Evolutionary conservation across 2,113 vertebrate genomes (phyloP), one percentile per base, ranked within the genome.

Genomic region (Rhinolophus ferrumequinum): DNA sequence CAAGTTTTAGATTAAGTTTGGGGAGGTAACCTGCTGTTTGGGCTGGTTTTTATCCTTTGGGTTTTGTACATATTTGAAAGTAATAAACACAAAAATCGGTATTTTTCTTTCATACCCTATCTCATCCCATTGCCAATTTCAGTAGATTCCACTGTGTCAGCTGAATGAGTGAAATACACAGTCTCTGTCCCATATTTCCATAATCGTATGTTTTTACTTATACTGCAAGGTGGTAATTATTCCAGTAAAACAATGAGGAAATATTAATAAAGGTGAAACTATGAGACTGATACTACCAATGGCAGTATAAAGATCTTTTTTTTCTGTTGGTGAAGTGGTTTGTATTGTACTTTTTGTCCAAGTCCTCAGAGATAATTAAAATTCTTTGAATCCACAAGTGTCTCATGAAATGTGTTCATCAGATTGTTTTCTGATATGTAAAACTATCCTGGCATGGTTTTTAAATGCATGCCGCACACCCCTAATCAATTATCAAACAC

Each of bases 391-490:
- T 92, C 56, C n/a, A 93, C 67, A 91, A 96, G 56, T 93, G 64
- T 96, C 91, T 93, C 85, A 56, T 87, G 91, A 96, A 97, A 97
- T 90, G 95, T 97, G 97, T 64, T 96, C 96, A 95, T 94, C 88
- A 97, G 96, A 97, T 96, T 96, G 77, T 96, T 97, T 97, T 96
- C 95, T 90, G 89, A 96, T 95, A 96, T 95, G 91, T 82, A 94
- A 88, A 97, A 96, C 81, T 94, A 82, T 93, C 77, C 88, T 67
- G 41, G 93, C 86, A 35, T 73, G 83, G 66, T 90, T 97, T 94
- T 82, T 67, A 92, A 96, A 92, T 77, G 83, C 75, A 14, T 24
- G 33, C 83, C 69, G 33, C 75, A 87, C 75, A 88, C 35, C 67
- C 84, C 86, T 69, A 76, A n/a, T 67, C 94, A 97, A 93, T 96